Percentiles rank a stretch among this genome's conserved stretches.
Evolutionary conservation across 1,140 invertebrate species (phyloP).

Genomic region (Melitaea cinxia): DNA sequence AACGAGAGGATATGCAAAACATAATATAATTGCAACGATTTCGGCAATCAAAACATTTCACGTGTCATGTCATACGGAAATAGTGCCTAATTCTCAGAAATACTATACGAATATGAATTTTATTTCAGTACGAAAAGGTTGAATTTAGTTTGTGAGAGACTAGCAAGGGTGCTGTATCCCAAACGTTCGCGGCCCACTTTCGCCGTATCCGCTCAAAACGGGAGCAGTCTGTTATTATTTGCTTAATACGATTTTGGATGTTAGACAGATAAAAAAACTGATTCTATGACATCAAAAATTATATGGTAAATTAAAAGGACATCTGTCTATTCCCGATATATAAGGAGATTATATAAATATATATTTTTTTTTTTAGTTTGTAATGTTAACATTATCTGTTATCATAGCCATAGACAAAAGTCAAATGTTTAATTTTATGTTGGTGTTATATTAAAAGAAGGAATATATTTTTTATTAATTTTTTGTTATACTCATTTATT

Average conservation of each 20-base stretch:
- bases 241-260: conserved; percentile 64
- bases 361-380: too few relatives aligned
- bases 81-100: conserved; percentile 29
- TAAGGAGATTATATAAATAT: too few relatives aligned
- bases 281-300: too few relatives aligned
- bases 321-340: too few relatives aligned
- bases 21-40: conserved; percentile 49
- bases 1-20: conserved; percentile 35
- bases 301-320: neutral
- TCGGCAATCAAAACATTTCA: conserved; percentile 42
- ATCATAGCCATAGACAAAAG: too few relatives aligned
- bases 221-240: conserved; percentile 57
- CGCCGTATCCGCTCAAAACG: conserved; percentile 61
- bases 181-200: conserved; percentile 61
- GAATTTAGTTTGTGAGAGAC: conserved; percentile 5
- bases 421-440: too few relatives aligned
- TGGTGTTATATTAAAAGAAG: too few relatives aligned
- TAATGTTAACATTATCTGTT: too few relatives aligned
- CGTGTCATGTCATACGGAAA: conserved; percentile 37
- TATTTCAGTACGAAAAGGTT: conserved; percentile 11
- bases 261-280: conserved; percentile 13
- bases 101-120: conserved; percentile 8
- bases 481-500: too few relatives aligned
- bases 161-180: conserved; percentile 43
- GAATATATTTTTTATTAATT: too few relatives aligned